Evolutionary conservation across 2,888 invertebrate species (phyloP).

Genomic region (Arctia plantaginis): DNA sequence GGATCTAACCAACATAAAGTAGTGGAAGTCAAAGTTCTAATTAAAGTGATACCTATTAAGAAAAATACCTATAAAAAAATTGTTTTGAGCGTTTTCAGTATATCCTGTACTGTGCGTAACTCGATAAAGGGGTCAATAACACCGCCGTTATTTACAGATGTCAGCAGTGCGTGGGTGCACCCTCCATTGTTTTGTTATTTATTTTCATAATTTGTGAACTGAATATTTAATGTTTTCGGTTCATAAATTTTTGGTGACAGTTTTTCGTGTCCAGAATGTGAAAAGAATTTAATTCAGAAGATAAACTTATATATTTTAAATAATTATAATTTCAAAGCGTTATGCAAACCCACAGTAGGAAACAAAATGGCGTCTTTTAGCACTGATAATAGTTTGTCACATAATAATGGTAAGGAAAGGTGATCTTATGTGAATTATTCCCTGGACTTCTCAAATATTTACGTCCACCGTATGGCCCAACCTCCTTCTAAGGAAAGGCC

Average conservation of each 20-base stretch:
- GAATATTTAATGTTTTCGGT: slow-evolving; percentile 17
- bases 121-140: slow-evolving; percentile 59
- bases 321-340: not conserved
- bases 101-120: slow-evolving; percentile 20
- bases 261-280: not conserved
- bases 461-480: no score
- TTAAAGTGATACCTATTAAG: not conserved
- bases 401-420: no score
- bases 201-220: slow-evolving; percentile 17
- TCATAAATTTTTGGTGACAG: slow-evolving; percentile 4
- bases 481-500: no score
- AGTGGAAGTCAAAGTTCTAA: not conserved
- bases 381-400: no score
- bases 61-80: not conserved
- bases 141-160: slow-evolving; percentile 42
- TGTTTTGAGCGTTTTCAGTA: slow-evolving; percentile 27
- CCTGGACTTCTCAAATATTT: no score
- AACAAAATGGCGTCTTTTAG: no score
- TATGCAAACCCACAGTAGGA: not conserved
- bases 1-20: not conserved
- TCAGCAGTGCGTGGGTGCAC: slow-evolving; percentile 36
- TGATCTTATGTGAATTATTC: no score
- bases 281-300: not conserved
- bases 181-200: slow-evolving; percentile 26
- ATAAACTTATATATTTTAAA: not conserved